Base-by-base conservation (phyloP, 2,797 vertebrate genomes). In the Mastacembelus armatus region DNA sequence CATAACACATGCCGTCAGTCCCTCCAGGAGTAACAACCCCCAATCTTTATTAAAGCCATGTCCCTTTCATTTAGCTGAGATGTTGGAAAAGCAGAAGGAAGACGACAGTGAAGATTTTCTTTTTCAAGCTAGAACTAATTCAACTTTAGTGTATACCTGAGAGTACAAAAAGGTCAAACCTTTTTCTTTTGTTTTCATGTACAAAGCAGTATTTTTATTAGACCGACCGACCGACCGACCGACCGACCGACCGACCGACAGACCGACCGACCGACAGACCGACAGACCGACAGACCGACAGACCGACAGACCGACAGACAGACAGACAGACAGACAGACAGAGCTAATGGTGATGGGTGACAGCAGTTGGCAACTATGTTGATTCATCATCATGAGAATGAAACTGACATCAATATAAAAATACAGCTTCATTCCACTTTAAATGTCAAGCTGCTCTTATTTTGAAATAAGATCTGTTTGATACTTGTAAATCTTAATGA, bases 1-100 rank as follows among this genome's bases (percentile, higher is more conserved):
- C 74, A 67, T 77, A 89, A 85, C 85, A 88, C 87, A 90, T 85
- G 75, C 78, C 81, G 66, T 85, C 87, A 84, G 87, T 85, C 75
- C 71, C 77, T 86, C 75, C 81, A 80, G 77, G 72, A 80, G 71
- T 9, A 55, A 51, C 64, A 76, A 47, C 61, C 78, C 71, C 64
- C 6, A 30, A 72, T 82, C 59, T 74, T 56, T 44, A 75, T 59
- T 66, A 72, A 66, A 82, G 65, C 68, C 78, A 72, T 18, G 45
- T 81, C 66, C 39, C 68, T 65, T 78, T 85, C 70, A 71, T 56
- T 71, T n/a, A 66, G 62, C 50, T 71, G 71, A 84, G 36, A 70
- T 74, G 62, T 63, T 35, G 62, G 36, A 48, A 61, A 54, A 75
- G 58, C 42, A 39, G 51, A 36, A 59, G 51, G 63, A 50, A 44